A percentile compares a stretch with the other conserved stretches of the same genome.
Conservation (phyloP, 1,140 invertebrate genomes). For the Contarinia nasturtii region DNA sequence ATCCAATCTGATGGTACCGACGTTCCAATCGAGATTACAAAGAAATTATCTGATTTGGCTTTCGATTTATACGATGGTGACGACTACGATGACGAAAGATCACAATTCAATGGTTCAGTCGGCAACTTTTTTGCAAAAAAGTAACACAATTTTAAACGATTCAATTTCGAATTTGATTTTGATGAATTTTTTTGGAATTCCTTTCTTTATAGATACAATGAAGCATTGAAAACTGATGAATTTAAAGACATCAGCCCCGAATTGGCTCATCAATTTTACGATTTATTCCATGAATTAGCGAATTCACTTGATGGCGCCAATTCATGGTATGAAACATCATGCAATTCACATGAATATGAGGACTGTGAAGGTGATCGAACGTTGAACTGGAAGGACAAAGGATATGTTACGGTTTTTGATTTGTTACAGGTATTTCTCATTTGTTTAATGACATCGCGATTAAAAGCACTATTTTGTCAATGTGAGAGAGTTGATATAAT, state of each 20-base stretch:
- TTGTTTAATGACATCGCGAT: too few species aligned
- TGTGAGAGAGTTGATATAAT: too few species aligned
- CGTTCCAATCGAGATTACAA: constrained; percentile 12
- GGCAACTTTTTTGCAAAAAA: constrained; percentile 27
- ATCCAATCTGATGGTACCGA: constrained; percentile 20
- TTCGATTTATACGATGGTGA: constrained; percentile 12
- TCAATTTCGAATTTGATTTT: background rate
- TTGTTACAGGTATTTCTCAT: constrained; percentile 37
- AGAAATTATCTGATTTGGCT: constrained; percentile 11
- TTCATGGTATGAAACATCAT: constrained; percentile 37
- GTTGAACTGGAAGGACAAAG: constrained; percentile 38
- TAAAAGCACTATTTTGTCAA: too few species aligned
- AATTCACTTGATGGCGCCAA: constrained; percentile 34
- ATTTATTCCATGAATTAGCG: constrained; percentile 31
- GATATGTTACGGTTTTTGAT: constrained; percentile 35
- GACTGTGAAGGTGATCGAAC: constrained; percentile 34
- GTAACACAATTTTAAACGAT: constrained; percentile 6
- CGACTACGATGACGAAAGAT: constrained; percentile 9
- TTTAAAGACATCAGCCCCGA: constrained; percentile 7
- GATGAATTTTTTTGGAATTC: too few species aligned
- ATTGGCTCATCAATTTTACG: constrained; percentile 25
- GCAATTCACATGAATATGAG: constrained; percentile 32
- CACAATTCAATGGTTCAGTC: constrained; percentile 17
- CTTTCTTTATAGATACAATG: background rate
- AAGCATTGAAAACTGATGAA: constrained; percentile 8